A percentile compares a stretch with the other conserved stretches of the same genome.
phyloP scores from a whole-genome alignment of 2,888 invertebrate genomes.

The Microplitis manilae region DNA sequence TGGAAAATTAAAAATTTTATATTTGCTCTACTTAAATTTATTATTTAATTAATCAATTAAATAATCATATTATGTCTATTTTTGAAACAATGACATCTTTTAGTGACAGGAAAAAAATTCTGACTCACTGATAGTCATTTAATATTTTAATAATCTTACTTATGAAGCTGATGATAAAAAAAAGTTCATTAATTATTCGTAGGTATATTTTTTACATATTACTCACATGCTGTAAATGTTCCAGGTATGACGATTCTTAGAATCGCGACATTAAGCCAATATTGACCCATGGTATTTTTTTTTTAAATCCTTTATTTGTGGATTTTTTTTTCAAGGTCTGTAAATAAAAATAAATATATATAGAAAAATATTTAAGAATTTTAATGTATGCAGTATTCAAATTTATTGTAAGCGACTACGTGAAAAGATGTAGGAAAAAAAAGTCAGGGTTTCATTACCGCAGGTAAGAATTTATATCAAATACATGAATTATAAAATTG shows the following conservation, averaged over 20 bases:
- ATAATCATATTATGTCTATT: neutral
- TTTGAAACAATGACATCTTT: neutral
- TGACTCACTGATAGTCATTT: neutral
- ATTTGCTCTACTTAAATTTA: too few relatives aligned
- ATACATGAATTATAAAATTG: too few relatives aligned
- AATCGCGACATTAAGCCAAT: slow-evolving; percentile 72
- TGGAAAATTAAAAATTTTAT: too few relatives aligned
- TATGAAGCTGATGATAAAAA: neutral
- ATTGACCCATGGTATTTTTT: slow-evolving; percentile 69
- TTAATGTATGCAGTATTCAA: neutral
- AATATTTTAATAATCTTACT: neutral
- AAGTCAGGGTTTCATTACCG: neutral
- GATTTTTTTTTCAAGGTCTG: neutral
- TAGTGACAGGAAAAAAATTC: neutral
- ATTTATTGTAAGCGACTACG: neutral
- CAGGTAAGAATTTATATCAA: too few relatives aligned
- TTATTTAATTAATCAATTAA: neutral
- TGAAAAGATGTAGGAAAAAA: neutral
- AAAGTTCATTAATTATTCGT: neutral
- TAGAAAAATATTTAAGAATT: neutral
- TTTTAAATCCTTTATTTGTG: neutral
- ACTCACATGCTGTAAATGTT: slow-evolving; percentile 74
- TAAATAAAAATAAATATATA: neutral
- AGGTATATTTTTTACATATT: neutral
- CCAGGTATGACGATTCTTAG: slow-evolving; percentile 74